Evolutionary conservation across 2,797 vertebrate genomes (phyloP), one percentile per base, ranked within the genome.

Genomic region (Mareca penelope): DNA sequence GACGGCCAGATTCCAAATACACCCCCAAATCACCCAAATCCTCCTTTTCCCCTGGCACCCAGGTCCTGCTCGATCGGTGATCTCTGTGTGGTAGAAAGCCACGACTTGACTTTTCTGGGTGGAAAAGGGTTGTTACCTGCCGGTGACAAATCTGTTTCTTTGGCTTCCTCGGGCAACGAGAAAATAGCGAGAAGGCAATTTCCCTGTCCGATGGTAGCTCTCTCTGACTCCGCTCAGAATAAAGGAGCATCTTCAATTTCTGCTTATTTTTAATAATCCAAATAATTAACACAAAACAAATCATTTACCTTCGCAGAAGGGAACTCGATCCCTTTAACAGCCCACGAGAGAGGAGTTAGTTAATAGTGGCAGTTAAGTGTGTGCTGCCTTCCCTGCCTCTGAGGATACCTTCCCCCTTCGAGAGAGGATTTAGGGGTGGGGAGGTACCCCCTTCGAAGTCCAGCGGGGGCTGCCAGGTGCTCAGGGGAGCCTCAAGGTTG

Each of bases 381-480:
- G 53, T 6, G 14, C 53, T 63, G 67, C 19, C 50, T 52, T 52
- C 31, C n/a, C 44, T 28, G 10, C 8, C 24, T 12, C 64, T 29
- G 22, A 39, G 7, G 15, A 18, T 70, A 39, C 29, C 56, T 60
- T 60, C 28, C 40, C 65, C 17, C 22, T 55, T 31, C 24, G 3
- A 37, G 29, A 19, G 4, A 5, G 31, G 28, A 24, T 0, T 18
- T 26, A 7, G 2, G 13, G 4, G 0, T 2, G 9, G 2, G 4
- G 0, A 4, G 7, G 2, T 4, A 28, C 7, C 5, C 6, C 80
- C 63, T 37, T 17, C 5, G 29, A 24, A 40, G 4, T 24, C 21
- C 60, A 6, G 17, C 13, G 28, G 12, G 31, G 17, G 4, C 3
- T 16, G 2, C 9, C 15, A 6, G 10, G 46, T 0, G 3, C 63